These are phyloP conservation scores for Meriones unguiculatus DNA, from an alignment of 2,113 vertebrate genomes.

Conservation along the genomic window DNA sequence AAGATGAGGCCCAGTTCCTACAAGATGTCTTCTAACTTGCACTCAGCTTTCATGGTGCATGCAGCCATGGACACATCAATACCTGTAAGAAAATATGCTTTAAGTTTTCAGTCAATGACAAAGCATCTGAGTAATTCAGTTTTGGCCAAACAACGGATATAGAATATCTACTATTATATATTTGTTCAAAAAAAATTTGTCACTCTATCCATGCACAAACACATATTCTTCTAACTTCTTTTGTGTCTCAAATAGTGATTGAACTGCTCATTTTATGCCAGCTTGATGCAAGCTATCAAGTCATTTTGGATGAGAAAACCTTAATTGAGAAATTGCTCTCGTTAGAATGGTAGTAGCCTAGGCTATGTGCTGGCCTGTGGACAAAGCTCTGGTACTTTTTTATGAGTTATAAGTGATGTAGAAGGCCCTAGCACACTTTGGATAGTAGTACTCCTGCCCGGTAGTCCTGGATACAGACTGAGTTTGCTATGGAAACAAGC, in stretches of 20 bases:
- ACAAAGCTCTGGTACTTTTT: background rate
- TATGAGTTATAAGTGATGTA: background rate
- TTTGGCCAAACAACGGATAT: background rate
- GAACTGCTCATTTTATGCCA: background rate
- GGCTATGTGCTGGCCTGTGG: background rate
- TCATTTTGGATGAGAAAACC: background rate
- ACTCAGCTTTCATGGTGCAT: background rate
- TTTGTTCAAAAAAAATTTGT: slow-evolving; percentile 13
- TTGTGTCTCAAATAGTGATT: background rate
- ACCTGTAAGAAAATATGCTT: background rate
- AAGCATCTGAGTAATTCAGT: background rate
- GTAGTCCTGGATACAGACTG: background rate
- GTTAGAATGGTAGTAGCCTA: background rate
- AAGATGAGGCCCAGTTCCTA: background rate
- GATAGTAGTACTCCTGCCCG: no score
- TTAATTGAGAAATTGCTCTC: background rate
- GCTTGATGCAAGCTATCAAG: background rate
- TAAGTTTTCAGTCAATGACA: background rate
- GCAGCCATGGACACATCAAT: background rate
- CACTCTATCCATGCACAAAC: background rate
- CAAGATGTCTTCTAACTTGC: background rate
- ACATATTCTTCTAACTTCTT: background rate
- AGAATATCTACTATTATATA: background rate
- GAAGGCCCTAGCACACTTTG: background rate
- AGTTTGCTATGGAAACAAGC: background rate